Evolutionary conservation across 2,113 vertebrate genomes (phyloP), one percentile per base, ranked within the genome.

Genomic region (Puma concolor): DNA sequence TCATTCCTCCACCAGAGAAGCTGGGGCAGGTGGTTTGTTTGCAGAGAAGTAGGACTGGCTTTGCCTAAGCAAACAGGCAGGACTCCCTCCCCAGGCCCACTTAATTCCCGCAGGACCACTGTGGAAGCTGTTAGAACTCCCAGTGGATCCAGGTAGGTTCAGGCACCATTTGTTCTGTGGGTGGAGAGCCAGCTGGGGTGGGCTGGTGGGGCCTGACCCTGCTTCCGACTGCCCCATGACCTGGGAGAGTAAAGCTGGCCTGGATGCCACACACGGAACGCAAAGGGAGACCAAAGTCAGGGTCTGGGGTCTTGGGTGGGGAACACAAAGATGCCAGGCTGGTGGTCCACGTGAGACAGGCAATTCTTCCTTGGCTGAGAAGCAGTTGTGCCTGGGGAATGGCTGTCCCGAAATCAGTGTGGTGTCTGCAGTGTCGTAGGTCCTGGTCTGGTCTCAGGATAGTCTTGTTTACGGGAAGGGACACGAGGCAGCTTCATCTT

Each of bases 211-310:
- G 21, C 52, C 38, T 63, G 33, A 80, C 29, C 10, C 19, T 21
- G 16, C 60, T 92, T 86, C 86, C 50, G 87, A 63, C 7, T 38
- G 77, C 29, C 41, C 36, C 31, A 88, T 50, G 36, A 84, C 41
- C 25, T 0, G 12, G 69, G 94, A 92, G 38, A 69, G 48, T 36
- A 27, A 74, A 86, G 36, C 6, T 71, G 71, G 67, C 83, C 33
- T 66, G n/a, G 54, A n/a, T 14, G 7, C 38, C 11, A 57, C 17
- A 67, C 3, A 3, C 8, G 54, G 54, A 74, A 8, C 9, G 5
- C 50, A 85, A 94, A 91, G 57, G 48, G 50, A 94, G 84, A 94
- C 44, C 16, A 64, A 96, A 88, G 69, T 74, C 72, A 83, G 38
- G 66, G 27, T 13, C 4, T 71, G 27, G 52, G 17, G 29, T 71